Evolutionary conservation across 1,140 invertebrate species (phyloP).

Genomic region (Antheraea mylitta): DNA sequence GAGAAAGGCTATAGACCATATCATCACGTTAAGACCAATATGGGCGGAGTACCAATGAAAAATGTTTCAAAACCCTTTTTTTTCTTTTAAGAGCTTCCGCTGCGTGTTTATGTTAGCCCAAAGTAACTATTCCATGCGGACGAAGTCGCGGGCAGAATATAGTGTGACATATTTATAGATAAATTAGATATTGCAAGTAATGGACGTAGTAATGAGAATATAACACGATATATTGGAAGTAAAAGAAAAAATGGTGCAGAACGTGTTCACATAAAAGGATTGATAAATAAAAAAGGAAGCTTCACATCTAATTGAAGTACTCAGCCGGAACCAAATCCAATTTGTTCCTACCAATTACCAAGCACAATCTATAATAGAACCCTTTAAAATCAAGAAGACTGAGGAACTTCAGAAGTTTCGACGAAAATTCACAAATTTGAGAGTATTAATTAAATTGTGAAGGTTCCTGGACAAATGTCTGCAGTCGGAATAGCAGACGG

Average conservation of each 20-base stretch:
- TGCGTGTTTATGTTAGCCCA: too few relatives aligned
- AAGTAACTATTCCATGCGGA: too few relatives aligned
- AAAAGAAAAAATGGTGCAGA: background rate
- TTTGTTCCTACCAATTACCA: constrained; percentile 37
- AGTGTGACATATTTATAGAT: too few relatives aligned
- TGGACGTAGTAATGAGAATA: too few relatives aligned
- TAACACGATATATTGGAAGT: too few relatives aligned
- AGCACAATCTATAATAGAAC: constrained; percentile 32
- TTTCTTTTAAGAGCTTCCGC: too few relatives aligned
- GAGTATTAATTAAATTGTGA: constrained; percentile 39
- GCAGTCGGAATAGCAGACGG: constrained; percentile 29
- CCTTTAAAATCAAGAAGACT: constrained; percentile 28
- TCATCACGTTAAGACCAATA: too few relatives aligned
- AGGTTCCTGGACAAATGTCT: constrained; percentile 40
- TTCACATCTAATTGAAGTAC: constrained; percentile 15
- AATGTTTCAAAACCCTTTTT: too few relatives aligned
- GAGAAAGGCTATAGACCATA: too few relatives aligned
- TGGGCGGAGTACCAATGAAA: too few relatives aligned
- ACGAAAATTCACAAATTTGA: constrained; percentile 29
- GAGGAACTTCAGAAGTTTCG: constrained; percentile 25
- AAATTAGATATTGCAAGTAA: too few relatives aligned
- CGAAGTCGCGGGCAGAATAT: too few relatives aligned
- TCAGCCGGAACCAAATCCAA: constrained; percentile 28
- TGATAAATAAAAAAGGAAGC: constrained; percentile 19
- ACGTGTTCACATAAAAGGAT: background rate